Conservation (phyloP, 1,140 invertebrate genomes). For the Atopsyche davidsoni region DNA sequence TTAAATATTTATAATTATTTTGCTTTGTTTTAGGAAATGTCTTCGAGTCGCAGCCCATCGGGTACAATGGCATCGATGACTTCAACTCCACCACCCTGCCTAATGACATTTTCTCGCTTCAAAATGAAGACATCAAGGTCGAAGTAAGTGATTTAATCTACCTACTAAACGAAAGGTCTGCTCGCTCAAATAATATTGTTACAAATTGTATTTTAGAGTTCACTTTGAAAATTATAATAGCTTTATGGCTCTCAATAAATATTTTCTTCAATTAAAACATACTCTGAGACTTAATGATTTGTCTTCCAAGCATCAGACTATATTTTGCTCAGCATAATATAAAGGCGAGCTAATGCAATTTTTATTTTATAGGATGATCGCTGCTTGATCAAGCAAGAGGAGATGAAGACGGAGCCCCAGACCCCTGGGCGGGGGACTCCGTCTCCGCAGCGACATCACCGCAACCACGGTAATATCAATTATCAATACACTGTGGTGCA, state of each 20-base stretch:
- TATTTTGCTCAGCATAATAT: no score
- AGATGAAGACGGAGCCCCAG: slow-evolving; percentile 16
- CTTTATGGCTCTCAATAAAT: no score
- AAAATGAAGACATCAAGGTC: slow-evolving; percentile 9
- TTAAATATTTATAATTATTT: no score
- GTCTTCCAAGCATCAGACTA: no score
- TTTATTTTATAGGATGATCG: slow-evolving; percentile 10
- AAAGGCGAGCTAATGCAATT: neutral
- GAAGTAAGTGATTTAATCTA: slow-evolving; percentile 3
- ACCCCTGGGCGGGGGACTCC: slow-evolving; percentile 8
- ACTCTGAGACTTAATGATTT: no score
- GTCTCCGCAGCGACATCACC: slow-evolving; percentile 6
- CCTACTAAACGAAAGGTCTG: no score
- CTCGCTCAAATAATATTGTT: no score
- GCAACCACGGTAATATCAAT: no score
- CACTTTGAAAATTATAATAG: no score
- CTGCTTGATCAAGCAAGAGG: slow-evolving; percentile 21
- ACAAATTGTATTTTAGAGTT: no score
- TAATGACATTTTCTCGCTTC: slow-evolving; percentile 14
- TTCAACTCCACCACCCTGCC: slow-evolving; percentile 5
- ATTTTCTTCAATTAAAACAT: no score
- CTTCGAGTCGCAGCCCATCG: neutral
- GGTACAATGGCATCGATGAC: slow-evolving; percentile 3
- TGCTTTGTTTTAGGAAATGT: slow-evolving; percentile 10
- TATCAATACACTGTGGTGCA: no score